Percentiles rank a stretch among this genome's conserved stretches.
Evolutionary conservation across 2,113 vertebrate species (phyloP).

Genomic region (Oryctolagus cuniculus): DNA sequence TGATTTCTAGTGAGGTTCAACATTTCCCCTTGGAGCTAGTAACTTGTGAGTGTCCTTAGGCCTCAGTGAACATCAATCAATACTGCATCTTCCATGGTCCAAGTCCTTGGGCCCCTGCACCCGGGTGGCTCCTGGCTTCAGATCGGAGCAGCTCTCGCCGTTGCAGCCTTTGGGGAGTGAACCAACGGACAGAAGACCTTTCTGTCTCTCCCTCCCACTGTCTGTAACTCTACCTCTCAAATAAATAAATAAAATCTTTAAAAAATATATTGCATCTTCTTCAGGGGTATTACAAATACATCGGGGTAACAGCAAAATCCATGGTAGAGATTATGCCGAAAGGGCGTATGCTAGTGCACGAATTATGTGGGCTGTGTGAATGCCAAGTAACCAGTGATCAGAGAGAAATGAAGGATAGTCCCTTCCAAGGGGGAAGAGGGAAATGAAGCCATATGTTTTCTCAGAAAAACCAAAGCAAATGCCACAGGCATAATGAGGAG

Average conservation of each 20-base stretch:
- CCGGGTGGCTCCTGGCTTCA: too few relatives aligned
- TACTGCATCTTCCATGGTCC: too few relatives aligned
- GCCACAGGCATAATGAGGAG: neutral
- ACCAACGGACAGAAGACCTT: too few relatives aligned
- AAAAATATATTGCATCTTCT: neutral
- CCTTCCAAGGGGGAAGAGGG: neutral
- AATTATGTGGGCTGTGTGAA: neutral
- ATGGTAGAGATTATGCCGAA: neutral
- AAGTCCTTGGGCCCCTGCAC: too few relatives aligned
- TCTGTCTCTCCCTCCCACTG: too few relatives aligned
- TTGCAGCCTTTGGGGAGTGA: too few relatives aligned
- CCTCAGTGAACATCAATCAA: neutral
- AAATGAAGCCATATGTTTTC: neutral
- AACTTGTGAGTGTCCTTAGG: neutral
- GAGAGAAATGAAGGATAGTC: neutral
- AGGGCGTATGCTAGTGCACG: neutral
- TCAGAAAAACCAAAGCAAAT: slow-evolving; percentile 14
- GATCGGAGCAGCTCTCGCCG: too few relatives aligned
- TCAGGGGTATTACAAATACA: neutral
- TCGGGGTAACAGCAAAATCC: neutral
- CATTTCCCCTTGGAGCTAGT: neutral
- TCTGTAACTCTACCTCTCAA: too few relatives aligned
- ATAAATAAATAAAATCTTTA: too few relatives aligned
- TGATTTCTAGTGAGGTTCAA: neutral
- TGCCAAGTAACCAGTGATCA: neutral